Percentiles rank a stretch among this genome's conserved stretches.
phyloP scores from a whole-genome alignment of 37 sponge, comb jelly and placozoan species.

The Theonella swinhoei region DNA sequence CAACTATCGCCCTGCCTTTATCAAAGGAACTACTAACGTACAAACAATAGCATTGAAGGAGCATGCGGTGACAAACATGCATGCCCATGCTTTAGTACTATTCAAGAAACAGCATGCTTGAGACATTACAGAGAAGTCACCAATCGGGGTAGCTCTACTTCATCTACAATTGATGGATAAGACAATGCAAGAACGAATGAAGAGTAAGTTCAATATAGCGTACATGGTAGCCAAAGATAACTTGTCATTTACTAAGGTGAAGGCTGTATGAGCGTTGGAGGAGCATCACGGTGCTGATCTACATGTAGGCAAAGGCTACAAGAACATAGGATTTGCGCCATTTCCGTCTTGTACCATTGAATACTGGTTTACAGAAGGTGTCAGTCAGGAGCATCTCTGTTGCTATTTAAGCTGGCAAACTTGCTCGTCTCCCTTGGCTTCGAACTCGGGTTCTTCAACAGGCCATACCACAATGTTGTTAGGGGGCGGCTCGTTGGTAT shows the following conservation, averaged over 20 bases:
- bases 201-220: constrained; percentile 45
- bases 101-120: constrained; percentile 13
- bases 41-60: constrained; percentile 36
- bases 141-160: constrained; percentile 20
- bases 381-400: too few species aligned
- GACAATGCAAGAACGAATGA: constrained; percentile 3
- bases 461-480: too few species aligned
- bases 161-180: constrained; percentile 26
- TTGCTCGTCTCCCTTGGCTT: too few species aligned
- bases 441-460: too few species aligned
- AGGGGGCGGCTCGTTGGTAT: too few species aligned
- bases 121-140: constrained; percentile 16
- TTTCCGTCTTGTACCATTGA: too few species aligned
- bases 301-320: constrained; percentile 16
- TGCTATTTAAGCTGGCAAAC: too few species aligned
- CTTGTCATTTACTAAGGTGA: constrained; percentile 53
- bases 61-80: constrained; percentile 32
- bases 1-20: constrained; percentile 41
- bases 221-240: constrained; percentile 66
- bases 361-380: too few species aligned
- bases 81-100: constrained; percentile 21
- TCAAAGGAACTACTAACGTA: constrained; percentile 43
- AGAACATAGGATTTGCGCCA: too few species aligned
- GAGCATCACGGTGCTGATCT: constrained; percentile 43
- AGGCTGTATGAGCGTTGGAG: constrained; percentile 36